phyloP scores from a whole-genome alignment of 2,113 vertebrate species.

The Oreochromis niloticus region DNA sequence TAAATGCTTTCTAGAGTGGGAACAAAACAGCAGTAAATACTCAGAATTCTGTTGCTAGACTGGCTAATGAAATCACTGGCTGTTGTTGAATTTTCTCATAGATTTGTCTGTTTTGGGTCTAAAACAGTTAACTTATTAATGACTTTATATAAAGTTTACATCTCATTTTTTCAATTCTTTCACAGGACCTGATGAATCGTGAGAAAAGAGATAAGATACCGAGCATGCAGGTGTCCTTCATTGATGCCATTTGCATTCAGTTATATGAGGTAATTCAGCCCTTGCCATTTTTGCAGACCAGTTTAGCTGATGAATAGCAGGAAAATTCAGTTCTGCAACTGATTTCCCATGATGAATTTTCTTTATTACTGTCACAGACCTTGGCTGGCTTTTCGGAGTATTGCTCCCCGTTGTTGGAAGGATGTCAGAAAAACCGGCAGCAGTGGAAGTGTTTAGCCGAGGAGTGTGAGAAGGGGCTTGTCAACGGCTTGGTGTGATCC shows the following conservation, averaged over 20 bases:
- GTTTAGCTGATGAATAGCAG: background rate
- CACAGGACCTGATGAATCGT: conserved; percentile 95
- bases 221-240: conserved; percentile 98
- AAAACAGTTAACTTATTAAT: background rate
- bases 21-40: background rate
- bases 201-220: conserved; percentile 98
- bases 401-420: conserved; percentile 89
- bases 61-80: background rate
- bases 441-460: conserved; percentile 90
- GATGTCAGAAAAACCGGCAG: conserved; percentile 88
- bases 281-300: background rate
- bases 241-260: conserved; percentile 92
- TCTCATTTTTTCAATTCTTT: background rate
- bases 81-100: background rate
- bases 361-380: conserved; percentile 70
- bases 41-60: background rate
- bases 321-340: background rate
- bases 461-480: conserved; percentile 79
- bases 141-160: background rate
- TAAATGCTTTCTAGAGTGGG: background rate
- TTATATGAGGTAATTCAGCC: conserved; percentile 85
- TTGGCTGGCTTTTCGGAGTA: conserved; percentile 82
- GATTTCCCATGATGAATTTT: background rate
- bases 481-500: conserved; percentile 77
- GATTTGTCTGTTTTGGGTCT: background rate